These are phyloP conservation scores for Scaptodrosophila lebanonensis DNA, from an alignment of 1,140 invertebrate species.

Conservation along the genomic window DNA sequence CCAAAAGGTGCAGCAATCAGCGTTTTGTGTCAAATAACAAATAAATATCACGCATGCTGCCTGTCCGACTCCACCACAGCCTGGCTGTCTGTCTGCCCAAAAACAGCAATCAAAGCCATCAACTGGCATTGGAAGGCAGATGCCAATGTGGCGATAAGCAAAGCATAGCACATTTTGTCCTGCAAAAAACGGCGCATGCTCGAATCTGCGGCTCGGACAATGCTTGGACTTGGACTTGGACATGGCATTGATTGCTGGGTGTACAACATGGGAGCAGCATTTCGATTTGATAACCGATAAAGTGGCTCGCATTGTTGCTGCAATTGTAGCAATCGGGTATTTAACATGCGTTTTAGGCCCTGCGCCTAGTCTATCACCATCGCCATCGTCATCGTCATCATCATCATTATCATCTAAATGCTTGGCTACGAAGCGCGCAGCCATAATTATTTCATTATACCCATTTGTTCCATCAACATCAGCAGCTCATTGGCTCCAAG, in stretches of 20 bases:
- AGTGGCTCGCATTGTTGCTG: conserved; percentile 49
- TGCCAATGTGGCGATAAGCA: conserved; percentile 55
- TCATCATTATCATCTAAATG: conserved; percentile 42
- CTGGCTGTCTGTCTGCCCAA: conserved; percentile 28
- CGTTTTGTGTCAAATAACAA: conserved; percentile 72
- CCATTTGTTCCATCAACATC: conserved; percentile 67
- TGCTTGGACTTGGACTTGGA: not conserved
- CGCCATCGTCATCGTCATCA: too few species aligned
- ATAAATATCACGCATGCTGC: conserved; percentile 71
- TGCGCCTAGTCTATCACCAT: conserved; percentile 28
- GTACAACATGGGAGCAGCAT: conserved; percentile 31
- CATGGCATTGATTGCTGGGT: conserved; percentile 1
- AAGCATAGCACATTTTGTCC: conserved; percentile 38
- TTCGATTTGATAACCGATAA: conserved; percentile 47
- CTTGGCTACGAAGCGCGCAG: conserved; percentile 47
- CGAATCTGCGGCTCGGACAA: too few species aligned
- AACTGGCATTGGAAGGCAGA: conserved; percentile 53
- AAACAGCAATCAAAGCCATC: conserved; percentile 71
- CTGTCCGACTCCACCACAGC: not conserved
- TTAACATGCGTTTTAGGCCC: conserved; percentile 58
- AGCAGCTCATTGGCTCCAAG: conserved; percentile 50
- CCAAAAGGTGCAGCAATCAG: conserved; percentile 61
- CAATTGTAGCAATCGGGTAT: conserved; percentile 53
- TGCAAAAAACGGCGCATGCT: not conserved
- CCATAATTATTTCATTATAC: conserved; percentile 76